Evolutionary conservation across 64 coral and sea anemone genomes (phyloP).

Genomic region (Pachyseris speciosa): DNA sequence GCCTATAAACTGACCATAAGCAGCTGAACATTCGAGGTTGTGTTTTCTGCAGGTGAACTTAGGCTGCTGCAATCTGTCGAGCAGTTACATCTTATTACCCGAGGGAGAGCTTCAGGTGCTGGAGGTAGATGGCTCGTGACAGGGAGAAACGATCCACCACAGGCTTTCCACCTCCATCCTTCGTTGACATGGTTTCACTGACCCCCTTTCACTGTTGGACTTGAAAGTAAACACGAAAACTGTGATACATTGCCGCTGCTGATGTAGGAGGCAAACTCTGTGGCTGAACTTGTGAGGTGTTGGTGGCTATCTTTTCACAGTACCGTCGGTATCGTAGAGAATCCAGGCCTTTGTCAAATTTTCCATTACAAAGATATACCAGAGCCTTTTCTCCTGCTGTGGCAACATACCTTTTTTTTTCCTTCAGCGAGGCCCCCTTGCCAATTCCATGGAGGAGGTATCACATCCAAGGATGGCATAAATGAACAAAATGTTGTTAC

Average conservation of each 20-base stretch:
- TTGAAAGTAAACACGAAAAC: conserved; percentile 24
- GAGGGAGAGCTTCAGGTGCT: too few relatives aligned
- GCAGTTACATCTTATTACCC: too few relatives aligned
- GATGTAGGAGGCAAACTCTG: background rate
- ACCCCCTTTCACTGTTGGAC: conserved; percentile 24
- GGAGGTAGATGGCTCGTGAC: too few relatives aligned
- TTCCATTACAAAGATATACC: conserved; percentile 46
- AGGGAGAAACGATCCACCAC: too few relatives aligned
- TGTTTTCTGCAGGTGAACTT: too few relatives aligned
- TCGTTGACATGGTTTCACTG: too few relatives aligned
- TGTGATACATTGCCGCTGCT: conserved; percentile 23
- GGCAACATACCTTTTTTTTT: conserved; percentile 1
- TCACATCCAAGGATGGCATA: conserved; percentile 62
- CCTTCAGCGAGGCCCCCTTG: conserved; percentile 58
- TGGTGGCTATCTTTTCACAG: conserved; percentile 56
- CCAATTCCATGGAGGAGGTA: conserved; percentile 43
- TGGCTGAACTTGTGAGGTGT: too few relatives aligned
- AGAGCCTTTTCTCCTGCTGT: conserved; percentile 66
- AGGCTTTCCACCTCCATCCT: too few relatives aligned
- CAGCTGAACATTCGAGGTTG: too few relatives aligned
- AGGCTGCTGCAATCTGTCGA: too few relatives aligned
- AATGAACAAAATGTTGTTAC: conserved; percentile 44
- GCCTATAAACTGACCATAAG: too few relatives aligned
- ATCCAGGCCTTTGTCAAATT: conserved; percentile 30
- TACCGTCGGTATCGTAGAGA: conserved; percentile 16